Evolutionary conservation across 92 coral and sea anemone species (phyloP).

Genomic region (Porites divaricata): DNA sequence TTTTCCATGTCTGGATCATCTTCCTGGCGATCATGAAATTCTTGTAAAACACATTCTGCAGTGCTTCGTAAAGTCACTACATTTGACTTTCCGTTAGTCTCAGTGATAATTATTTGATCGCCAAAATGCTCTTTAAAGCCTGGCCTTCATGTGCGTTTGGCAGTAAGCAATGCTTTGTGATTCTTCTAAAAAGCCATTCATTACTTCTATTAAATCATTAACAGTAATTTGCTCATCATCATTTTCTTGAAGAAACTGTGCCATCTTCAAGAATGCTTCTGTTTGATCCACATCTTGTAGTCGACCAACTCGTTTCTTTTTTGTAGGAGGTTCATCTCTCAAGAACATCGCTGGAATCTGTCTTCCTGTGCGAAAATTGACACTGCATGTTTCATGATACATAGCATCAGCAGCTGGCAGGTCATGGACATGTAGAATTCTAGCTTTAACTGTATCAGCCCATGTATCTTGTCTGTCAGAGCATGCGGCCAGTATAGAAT

Average conservation of each 20-base stretch:
- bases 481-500: conserved; percentile 17
- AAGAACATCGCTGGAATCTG: conserved; percentile 21
- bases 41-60: conserved; percentile 16
- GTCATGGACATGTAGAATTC: conserved; percentile 41
- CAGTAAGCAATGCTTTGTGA: conserved; percentile 28
- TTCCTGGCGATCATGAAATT: conserved; percentile 22
- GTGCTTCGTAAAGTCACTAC: conserved; percentile 40
- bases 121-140: conserved; percentile 42
- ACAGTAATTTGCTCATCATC: conserved; percentile 35
- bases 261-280: conserved; percentile 26
- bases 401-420: conserved; percentile 40
- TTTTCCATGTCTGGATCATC: conserved; percentile 23
- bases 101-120: conserved; percentile 6
- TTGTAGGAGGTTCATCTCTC: conserved; percentile 2
- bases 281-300: conserved; percentile 37
- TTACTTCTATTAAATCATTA: too few relatives aligned
- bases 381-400: conserved; percentile 41
- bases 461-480: conserved; percentile 30
- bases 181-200: conserved; percentile 5
- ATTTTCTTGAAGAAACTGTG: conserved; percentile 8
- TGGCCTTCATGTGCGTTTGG: conserved; percentile 29
- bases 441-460: conserved; percentile 15
- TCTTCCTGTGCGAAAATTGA: conserved; percentile 36
- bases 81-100: conserved; percentile 2
- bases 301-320: conserved; percentile 24